Percentiles rank a stretch among this genome's conserved stretches.
These are phyloP conservation scores for Mimumesa dahlbomi DNA, from an alignment of 2,888 invertebrate species.

Conservation along the genomic window DNA sequence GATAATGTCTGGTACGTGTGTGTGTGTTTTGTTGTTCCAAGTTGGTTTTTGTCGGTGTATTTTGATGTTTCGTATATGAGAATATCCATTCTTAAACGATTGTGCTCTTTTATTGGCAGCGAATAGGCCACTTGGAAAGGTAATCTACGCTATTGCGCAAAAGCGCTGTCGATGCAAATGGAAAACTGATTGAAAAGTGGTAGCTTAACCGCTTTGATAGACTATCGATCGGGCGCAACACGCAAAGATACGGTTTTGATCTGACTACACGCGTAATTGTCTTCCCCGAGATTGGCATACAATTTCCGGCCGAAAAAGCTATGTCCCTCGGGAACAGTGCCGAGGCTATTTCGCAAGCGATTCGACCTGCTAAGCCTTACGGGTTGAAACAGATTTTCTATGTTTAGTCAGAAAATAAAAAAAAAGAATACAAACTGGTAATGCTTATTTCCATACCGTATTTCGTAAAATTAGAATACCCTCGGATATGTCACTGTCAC, in stretches of 20 bases:
- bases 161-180: constrained; percentile 58
- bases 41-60: too few species aligned
- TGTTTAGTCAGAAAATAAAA: neutral
- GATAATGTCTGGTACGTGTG: too few species aligned
- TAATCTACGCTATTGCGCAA: constrained; percentile 47
- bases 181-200: constrained; percentile 67
- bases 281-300: constrained; percentile 63
- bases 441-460: too few species aligned
- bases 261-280: constrained; percentile 64
- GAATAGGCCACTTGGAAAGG: constrained; percentile 44
- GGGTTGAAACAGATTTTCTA: too few species aligned
- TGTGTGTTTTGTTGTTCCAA: too few species aligned
- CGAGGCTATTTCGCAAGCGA: constrained; percentile 18
- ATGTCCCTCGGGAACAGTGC: constrained; percentile 10
- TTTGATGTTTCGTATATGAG: too few species aligned
- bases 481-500: neutral
- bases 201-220: constrained; percentile 64
- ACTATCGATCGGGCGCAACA: constrained; percentile 57
- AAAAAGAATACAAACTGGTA: neutral
- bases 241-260: constrained; percentile 64
- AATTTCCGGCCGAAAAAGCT: constrained; percentile 63
- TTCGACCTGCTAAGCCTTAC: too few species aligned
- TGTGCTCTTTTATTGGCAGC: constrained; percentile 29
- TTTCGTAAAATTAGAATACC: too few species aligned
- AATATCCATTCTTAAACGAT: constrained; percentile 20